phyloP scores from a whole-genome alignment of 1,140 invertebrate species.

The Rhagoletis zephyria region DNA sequence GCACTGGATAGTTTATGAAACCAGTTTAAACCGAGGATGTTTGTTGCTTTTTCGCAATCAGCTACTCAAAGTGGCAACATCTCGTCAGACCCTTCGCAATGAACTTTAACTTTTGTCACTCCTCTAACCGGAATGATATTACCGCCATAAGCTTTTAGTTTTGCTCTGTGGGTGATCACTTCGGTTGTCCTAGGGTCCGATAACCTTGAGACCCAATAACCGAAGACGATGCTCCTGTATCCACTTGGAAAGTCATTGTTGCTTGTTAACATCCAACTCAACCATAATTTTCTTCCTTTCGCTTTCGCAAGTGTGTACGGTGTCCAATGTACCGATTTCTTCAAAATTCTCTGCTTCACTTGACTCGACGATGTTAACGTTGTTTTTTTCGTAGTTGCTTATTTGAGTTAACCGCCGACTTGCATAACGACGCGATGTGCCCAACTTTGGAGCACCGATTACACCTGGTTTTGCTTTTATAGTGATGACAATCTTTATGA shows the following conservation, averaged over 20 bases:
- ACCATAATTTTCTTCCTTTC: not conserved
- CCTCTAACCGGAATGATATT: not conserved
- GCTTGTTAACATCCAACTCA: not conserved
- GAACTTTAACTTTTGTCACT: slow-evolving; percentile 3
- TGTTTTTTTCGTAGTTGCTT: not conserved
- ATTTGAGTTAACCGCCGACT: not conserved
- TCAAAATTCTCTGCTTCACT: not conserved
- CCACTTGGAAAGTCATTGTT: slow-evolving; percentile 13
- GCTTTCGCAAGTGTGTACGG: not conserved
- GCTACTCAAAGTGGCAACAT: not conserved
- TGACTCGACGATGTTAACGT: slow-evolving; percentile 7
- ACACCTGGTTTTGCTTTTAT: not conserved
- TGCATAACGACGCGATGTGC: slow-evolving; percentile 2
- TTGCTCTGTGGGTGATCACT: not conserved
- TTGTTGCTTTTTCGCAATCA: slow-evolving; percentile 3
- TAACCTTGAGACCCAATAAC: too few relatives aligned
- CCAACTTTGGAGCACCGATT: not conserved
- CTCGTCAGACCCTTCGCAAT: not conserved
- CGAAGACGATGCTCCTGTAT: slow-evolving; percentile 11
- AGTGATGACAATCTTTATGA: not conserved
- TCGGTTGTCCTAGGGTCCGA: too few relatives aligned
- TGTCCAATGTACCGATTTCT: not conserved
- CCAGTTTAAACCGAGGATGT: slow-evolving; percentile 12
- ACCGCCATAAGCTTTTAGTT: slow-evolving; percentile 1
- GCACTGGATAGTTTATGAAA: not conserved